These are phyloP conservation scores for Caenorhabditis doughertyi DNA, from an alignment of 2,888 invertebrate genomes.

Conservation along the genomic window DNA sequence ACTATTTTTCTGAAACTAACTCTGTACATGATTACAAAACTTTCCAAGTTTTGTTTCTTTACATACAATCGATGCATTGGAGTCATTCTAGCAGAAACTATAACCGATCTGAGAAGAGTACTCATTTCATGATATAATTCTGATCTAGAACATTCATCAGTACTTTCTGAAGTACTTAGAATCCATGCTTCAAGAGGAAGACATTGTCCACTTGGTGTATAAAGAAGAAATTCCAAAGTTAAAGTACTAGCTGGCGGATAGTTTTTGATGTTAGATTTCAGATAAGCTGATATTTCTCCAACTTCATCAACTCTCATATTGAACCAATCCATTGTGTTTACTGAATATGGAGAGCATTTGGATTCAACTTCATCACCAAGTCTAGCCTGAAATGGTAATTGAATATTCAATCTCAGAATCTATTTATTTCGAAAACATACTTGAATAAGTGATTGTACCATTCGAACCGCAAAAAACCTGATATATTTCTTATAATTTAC, in stretches of 20 bases:
- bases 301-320: slow-evolving; percentile 77
- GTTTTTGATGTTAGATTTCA: slow-evolving; percentile 71
- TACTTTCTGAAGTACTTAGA: slow-evolving; percentile 22
- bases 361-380: slow-evolving; percentile 65
- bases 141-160: slow-evolving; percentile 34
- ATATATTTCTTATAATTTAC: slow-evolving; percentile 66
- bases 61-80: slow-evolving; percentile 93
- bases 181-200: slow-evolving; percentile 78
- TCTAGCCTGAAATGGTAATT: slow-evolving; percentile 45
- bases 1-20: slow-evolving; percentile 51
- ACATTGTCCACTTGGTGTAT: slow-evolving; percentile 74
- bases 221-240: slow-evolving; percentile 76
- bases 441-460: slow-evolving; percentile 78
- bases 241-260: slow-evolving; percentile 68
- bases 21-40: slow-evolving; percentile 92
- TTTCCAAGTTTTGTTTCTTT: slow-evolving; percentile 91
- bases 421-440: too few relatives aligned
- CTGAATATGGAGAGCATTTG: slow-evolving; percentile 65
- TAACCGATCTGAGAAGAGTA: slow-evolving; percentile 91
- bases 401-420: background rate
- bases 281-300: slow-evolving; percentile 76
- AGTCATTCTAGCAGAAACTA: slow-evolving; percentile 92
- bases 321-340: slow-evolving; percentile 74
- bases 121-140: slow-evolving; percentile 93
- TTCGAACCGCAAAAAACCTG: slow-evolving; percentile 73